Base-by-base conservation (phyloP, 2,888 invertebrate genomes). In the Chalcosyrphus nemorum region DNA sequence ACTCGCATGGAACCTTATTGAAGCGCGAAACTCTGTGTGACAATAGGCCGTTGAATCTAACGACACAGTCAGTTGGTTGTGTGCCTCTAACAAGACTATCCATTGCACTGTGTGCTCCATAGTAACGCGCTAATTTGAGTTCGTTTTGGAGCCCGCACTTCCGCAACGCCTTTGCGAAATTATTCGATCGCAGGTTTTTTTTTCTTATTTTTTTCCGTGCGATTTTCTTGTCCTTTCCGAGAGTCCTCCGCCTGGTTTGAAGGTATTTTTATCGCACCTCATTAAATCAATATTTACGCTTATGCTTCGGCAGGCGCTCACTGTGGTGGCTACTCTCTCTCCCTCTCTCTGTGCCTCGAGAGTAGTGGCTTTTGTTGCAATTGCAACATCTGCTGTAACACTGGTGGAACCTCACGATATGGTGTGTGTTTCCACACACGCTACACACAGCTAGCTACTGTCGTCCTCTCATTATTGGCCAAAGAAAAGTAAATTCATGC, bases 281-380 rank as follows among this genome's bases (percentile, higher is more conserved):
- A 88, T 88, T 88, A 88, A 88, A 88, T 88, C 88, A 88, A 88
- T 88, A 88, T 88, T 88, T 88, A 88, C 87, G 86, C 86, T 87
- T 87, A 86, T 87, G 86, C 86, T 82, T 38, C 70, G 74, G 68
- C 80, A 80, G 84, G 84, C 84, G 84, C 74, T 84, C 78, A 63
- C 38, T 68, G 54, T 50, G 66, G 24, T 41, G 75, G 29, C 32
- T 32, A 38, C 32, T 32, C 32, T 38, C 45, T 32, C 13, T 50
- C 47, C 19, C 32, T 38, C 38, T 54, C 29, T 27, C 1, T n/a
- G 17, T 54, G 4, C 54, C 59, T 70, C 32, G 32, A 21, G 19
- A 45, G 24, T 4, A 24, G 3, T 24, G 15, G 15, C 52, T 59
- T 63, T 15, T 56, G 71, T 61, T 59, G 61, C n/a, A n/a, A 32